These are phyloP conservation scores for Congeria kusceri DNA, from an alignment of 2,888 invertebrate species.

Conservation along the genomic window DNA sequence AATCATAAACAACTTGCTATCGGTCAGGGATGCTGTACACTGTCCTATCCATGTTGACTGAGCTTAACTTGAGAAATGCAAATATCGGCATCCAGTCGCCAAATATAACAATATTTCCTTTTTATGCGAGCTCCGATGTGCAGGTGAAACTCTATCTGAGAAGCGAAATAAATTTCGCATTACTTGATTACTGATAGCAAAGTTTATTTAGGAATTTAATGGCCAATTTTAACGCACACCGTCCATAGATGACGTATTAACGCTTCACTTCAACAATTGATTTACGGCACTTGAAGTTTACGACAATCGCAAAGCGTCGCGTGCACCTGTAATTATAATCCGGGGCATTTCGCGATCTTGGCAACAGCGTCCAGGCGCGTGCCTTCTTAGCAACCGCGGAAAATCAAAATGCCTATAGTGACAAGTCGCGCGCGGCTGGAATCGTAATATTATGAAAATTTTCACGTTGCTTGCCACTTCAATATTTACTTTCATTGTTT, in stretches of 20 bases:
- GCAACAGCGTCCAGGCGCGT: constrained; percentile 48
- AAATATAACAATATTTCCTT: not conserved
- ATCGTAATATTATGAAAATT: constrained; percentile 30
- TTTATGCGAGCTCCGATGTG: not conserved
- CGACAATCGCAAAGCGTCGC: constrained; percentile 37
- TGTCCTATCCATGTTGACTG: too few relatives aligned
- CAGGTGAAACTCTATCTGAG: constrained; percentile 30
- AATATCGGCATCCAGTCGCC: constrained; percentile 3
- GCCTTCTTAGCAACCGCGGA: constrained; percentile 44
- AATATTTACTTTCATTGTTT: constrained; percentile 43
- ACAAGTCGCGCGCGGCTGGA: constrained; percentile 26
- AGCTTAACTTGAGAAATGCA: too few relatives aligned
- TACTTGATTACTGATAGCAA: constrained; percentile 42
- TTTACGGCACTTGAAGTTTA: constrained; percentile 42
- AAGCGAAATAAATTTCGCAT: constrained; percentile 33
- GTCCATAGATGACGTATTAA: constrained; percentile 12
- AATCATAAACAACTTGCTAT: too few relatives aligned
- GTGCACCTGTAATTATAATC: constrained; percentile 50
- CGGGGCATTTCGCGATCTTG: constrained; percentile 52
- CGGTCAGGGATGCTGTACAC: too few relatives aligned
- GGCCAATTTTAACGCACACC: constrained; percentile 38
- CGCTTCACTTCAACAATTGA: constrained; percentile 45
- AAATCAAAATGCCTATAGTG: constrained; percentile 54
- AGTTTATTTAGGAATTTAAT: constrained; percentile 50
- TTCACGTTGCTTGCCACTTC: constrained; percentile 34